Conservation (phyloP, 37 sponge, comb jelly and placozoan genomes). For the Cliona cf. orientalis region DNA sequence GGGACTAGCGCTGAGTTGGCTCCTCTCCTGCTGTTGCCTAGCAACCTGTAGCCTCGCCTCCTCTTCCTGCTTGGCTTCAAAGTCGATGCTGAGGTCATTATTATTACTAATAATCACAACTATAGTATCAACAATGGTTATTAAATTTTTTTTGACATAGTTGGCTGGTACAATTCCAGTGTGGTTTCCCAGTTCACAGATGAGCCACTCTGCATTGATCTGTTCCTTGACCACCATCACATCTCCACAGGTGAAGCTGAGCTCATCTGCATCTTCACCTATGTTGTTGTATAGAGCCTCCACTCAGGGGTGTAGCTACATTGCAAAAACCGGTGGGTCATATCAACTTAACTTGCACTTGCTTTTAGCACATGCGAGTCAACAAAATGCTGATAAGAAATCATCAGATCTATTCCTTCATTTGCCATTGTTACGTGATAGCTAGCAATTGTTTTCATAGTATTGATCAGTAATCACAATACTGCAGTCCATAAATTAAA, state of each 20-base stretch:
- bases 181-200: constrained; percentile 56
- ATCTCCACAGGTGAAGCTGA: constrained; percentile 66
- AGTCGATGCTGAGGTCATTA: constrained; percentile 66
- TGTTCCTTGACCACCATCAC: constrained; percentile 50
- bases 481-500: no score
- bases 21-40: background rate
- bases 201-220: constrained; percentile 79
- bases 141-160: constrained; percentile 58
- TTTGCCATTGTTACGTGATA: no score
- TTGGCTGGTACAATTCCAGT: constrained; percentile 72
- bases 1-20: background rate
- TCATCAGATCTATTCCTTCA: no score
- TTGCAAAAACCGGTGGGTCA: no score
- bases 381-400: no score
- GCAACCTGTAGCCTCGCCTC: background rate
- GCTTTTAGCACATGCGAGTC: no score
- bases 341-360: no score
- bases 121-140: no score
- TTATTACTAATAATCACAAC: no score
- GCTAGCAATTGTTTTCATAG: no score
- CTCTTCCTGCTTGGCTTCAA: constrained; percentile 56
- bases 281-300: constrained; percentile 64
- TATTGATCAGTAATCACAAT: no score
- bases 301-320: no score
- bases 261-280: constrained; percentile 74